phyloP scores from a whole-genome alignment of 2,888 invertebrate species.

The Pseudanteris insignis region DNA sequence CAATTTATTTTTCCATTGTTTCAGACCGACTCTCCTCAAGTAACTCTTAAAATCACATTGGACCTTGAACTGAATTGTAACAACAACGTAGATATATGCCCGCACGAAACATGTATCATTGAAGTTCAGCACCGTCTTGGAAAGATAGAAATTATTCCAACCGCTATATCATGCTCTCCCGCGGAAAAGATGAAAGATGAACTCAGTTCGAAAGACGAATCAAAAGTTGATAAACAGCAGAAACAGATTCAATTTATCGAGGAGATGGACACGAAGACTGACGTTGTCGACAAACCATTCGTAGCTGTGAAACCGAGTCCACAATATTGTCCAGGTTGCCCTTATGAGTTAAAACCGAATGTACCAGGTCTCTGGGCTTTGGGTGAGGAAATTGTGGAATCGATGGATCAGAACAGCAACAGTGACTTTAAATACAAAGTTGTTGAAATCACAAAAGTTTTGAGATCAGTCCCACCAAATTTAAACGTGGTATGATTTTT shows the following conservation, averaged over 20 bases:
- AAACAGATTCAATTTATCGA: constrained; percentile 54
- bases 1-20: constrained; percentile 10
- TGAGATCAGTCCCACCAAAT: constrained; percentile 57
- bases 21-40: constrained; percentile 54
- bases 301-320: constrained; percentile 56
- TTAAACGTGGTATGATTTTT: constrained; percentile 48
- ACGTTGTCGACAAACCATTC: constrained; percentile 58
- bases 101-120: constrained; percentile 56
- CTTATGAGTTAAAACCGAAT: constrained; percentile 60
- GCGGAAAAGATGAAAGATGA: constrained; percentile 49
- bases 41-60: constrained; percentile 55
- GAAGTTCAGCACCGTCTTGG: constrained; percentile 55
- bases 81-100: constrained; percentile 50
- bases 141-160: constrained; percentile 48
- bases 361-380: constrained; percentile 57
- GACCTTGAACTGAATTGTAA: constrained; percentile 57
- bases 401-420: constrained; percentile 55
- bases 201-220: constrained; percentile 2
- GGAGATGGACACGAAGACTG: constrained; percentile 54
- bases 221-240: constrained; percentile 47
- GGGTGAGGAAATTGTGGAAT: constrained; percentile 52
- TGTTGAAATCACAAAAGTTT: constrained; percentile 54
- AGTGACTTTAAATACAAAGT: constrained; percentile 60
- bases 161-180: constrained; percentile 58
- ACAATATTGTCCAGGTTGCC: constrained; percentile 61